phyloP scores from a whole-genome alignment of 2,888 invertebrate genomes.

The Leucoptera coffeella region DNA sequence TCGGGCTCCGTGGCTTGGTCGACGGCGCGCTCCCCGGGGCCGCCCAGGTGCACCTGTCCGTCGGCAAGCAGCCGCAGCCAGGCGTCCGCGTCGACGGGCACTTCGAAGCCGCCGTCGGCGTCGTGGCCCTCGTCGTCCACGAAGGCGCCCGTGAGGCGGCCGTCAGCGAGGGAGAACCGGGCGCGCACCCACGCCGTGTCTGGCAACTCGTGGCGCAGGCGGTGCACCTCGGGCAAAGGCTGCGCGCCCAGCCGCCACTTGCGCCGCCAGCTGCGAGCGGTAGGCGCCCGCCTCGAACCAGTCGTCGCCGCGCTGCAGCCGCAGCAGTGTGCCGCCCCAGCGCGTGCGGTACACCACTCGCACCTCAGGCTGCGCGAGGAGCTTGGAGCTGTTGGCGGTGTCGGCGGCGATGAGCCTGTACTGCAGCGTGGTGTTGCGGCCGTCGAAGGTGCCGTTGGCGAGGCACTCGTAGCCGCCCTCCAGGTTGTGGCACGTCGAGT shows the following conservation, averaged over 20 bases:
- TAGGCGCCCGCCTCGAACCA: conserved; percentile 65
- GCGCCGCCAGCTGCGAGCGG: conserved; percentile 61
- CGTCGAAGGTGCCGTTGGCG: conserved; percentile 82
- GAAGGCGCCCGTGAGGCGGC: conserved; percentile 23
- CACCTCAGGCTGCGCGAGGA: background rate
- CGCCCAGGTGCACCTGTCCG: conserved; percentile 36
- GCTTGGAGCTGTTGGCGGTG: conserved; percentile 26
- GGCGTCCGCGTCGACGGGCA: conserved; percentile 34
- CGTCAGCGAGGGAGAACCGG: conserved; percentile 14
- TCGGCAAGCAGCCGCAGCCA: conserved; percentile 41
- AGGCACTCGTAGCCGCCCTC: conserved; percentile 87
- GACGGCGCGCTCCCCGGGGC: conserved; percentile 12
- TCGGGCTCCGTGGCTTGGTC: too few species aligned
- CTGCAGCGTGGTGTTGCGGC: conserved; percentile 57
- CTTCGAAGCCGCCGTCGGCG: conserved; percentile 38
- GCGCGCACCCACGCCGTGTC: conserved; percentile 64
- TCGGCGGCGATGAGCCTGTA: conserved; percentile 47
- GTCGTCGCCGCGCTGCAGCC: conserved; percentile 37
- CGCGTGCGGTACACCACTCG: conserved; percentile 28
- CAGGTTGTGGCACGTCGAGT: conserved; percentile 77
- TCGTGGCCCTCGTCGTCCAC: conserved; percentile 46
- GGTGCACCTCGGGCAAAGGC: conserved; percentile 17
- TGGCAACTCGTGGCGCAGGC: conserved; percentile 13
- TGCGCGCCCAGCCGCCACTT: conserved; percentile 57
- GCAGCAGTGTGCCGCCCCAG: conserved; percentile 67